Conservation (phyloP, 2,113 vertebrate species). For the Excalfactoria chinensis region DNA sequence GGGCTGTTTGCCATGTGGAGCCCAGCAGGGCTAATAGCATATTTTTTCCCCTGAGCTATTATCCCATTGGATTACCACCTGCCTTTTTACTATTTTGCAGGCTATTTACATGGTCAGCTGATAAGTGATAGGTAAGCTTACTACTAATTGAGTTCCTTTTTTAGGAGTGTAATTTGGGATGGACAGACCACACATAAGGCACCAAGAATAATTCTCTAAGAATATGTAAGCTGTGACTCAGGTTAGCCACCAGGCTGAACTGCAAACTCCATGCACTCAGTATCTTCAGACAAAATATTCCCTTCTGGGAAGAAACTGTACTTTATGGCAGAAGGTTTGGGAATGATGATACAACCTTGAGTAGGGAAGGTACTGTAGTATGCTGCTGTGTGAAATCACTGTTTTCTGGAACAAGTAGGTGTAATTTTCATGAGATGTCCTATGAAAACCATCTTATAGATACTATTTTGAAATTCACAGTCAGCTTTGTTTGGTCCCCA, state of each 20-base stretch:
- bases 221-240: not conserved
- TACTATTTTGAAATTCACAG: constrained; percentile 7
- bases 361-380: not conserved
- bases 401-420: constrained; percentile 3
- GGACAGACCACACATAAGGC: constrained; percentile 18
- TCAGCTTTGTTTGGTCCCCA: not conserved
- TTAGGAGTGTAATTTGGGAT: constrained; percentile 19
- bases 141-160: constrained; percentile 56
- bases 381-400: constrained; percentile 1
- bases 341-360: not conserved
- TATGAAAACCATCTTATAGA: not conserved
- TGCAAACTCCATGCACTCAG: not conserved
- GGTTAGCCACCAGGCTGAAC: not conserved
- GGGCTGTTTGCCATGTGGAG: constrained; percentile 62
- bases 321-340: not conserved
- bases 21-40: constrained; percentile 70
- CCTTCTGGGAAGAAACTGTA: not conserved
- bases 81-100: constrained; percentile 61
- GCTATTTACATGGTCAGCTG: constrained; percentile 74
- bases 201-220: not conserved
- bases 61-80: constrained; percentile 71
- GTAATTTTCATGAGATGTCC: constrained; percentile 12
- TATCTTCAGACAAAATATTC: not conserved
- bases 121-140: constrained; percentile 69
- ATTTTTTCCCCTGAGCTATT: constrained; percentile 65